A percentile compares a stretch with the other conserved stretches of the same genome.
These are phyloP conservation scores for Parauchenoglanis punctatus DNA, from an alignment of 2,797 vertebrate genomes.

Conservation along the genomic window DNA sequence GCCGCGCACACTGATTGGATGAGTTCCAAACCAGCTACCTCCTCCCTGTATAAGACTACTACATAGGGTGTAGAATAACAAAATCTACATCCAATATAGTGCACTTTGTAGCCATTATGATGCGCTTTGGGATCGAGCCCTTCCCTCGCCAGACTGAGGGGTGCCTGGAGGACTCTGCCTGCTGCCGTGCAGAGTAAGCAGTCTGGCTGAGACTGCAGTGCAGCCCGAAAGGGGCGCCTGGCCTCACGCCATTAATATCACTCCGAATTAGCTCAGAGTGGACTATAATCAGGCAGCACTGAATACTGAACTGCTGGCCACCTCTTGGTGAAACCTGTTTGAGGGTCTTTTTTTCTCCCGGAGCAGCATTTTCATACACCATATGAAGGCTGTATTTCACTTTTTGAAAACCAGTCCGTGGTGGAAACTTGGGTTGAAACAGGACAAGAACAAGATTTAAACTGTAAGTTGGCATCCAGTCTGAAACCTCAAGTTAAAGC, in stretches of 20 bases:
- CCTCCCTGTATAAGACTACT: background rate
- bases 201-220: conserved; percentile 52
- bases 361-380: conserved; percentile 1
- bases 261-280: conserved; percentile 45
- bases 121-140: background rate
- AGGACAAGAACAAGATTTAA: background rate
- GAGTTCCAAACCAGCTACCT: background rate
- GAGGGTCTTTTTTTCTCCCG: background rate
- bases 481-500: background rate
- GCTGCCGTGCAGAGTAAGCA: conserved; percentile 45
- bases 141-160: conserved; percentile 35
- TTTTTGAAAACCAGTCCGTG: background rate
- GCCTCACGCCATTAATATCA: conserved; percentile 45
- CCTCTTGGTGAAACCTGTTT: conserved; percentile 6
- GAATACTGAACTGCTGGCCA: background rate
- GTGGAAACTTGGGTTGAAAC: conserved; percentile 27
- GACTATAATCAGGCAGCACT: conserved; percentile 28
- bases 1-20: background rate
- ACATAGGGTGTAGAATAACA: background rate
- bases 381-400: conserved; percentile 25
- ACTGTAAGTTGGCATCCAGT: background rate
- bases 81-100: background rate
- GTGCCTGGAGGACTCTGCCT: conserved; percentile 8
- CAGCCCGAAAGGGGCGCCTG: conserved; percentile 54
- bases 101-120: background rate